Evolutionary conservation across 1,140 invertebrate genomes (phyloP).

Genomic region (Euschistus heros): DNA sequence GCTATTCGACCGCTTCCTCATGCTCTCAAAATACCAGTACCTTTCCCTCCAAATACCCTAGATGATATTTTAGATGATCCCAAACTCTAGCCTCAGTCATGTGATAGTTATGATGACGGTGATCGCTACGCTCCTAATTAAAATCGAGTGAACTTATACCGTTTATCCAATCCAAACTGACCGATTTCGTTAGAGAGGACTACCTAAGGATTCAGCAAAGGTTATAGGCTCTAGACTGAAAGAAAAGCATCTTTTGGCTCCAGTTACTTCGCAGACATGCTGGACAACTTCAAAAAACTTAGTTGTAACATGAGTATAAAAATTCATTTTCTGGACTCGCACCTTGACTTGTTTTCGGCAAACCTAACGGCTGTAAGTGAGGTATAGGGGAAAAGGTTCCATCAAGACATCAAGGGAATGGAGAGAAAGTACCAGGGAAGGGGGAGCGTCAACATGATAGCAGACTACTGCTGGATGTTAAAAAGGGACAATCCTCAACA

Average conservation of each 20-base stretch:
- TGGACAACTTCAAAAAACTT: neutral
- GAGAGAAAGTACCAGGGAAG: too few relatives aligned
- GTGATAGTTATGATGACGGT: constrained; percentile 9
- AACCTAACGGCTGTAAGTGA: constrained; percentile 34
- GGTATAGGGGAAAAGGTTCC: too few relatives aligned
- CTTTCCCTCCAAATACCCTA: neutral
- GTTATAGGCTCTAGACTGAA: constrained; percentile 26
- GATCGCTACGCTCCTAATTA: neutral
- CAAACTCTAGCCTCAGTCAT: constrained; percentile 10
- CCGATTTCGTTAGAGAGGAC: constrained; percentile 24
- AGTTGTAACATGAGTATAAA: constrained; percentile 32
- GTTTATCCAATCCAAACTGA: constrained; percentile 15
- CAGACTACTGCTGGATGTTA: too few relatives aligned
- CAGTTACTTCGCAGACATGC: neutral
- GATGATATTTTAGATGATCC: neutral
- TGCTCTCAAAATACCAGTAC: neutral
- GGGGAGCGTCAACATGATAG: too few relatives aligned
- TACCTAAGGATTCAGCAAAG: constrained; percentile 23
- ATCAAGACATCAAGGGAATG: too few relatives aligned
- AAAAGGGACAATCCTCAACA: too few relatives aligned
- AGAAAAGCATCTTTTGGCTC: constrained; percentile 25
- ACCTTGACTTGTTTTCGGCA: constrained; percentile 35
- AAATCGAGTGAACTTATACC: constrained; percentile 16
- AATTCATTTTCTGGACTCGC: constrained; percentile 35
- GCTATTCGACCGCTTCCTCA: constrained; percentile 12